Evolutionary conservation across 1,140 invertebrate species (phyloP).

Genomic region (Drosophila ambigua): DNA sequence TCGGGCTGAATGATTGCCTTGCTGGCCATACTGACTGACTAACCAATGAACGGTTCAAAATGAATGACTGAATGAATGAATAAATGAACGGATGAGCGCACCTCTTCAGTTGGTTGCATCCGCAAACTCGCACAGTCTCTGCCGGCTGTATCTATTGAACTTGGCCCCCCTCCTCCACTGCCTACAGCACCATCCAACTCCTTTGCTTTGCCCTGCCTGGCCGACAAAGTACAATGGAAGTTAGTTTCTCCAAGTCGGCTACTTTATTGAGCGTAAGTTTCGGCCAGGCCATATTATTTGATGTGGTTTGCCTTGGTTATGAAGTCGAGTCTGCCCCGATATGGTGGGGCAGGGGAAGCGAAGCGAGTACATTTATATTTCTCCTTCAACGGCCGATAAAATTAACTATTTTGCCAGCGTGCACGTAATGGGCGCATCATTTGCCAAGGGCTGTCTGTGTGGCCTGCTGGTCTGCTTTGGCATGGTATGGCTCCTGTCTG

Average conservation of each 20-base stretch:
- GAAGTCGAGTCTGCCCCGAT: constrained; percentile 41
- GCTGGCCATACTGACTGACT: constrained; percentile 74
- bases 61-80: constrained; percentile 82
- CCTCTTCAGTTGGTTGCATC: constrained; percentile 78
- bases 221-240: constrained; percentile 67
- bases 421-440: constrained; percentile 79
- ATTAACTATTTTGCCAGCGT: constrained; percentile 74
- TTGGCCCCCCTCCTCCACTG: constrained; percentile 48
- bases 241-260: constrained; percentile 75
- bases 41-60: constrained; percentile 77
- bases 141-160: constrained; percentile 65
- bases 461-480: neutral
- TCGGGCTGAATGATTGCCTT: constrained; percentile 77
- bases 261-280: constrained; percentile 81
- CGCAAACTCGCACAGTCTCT: constrained; percentile 67
- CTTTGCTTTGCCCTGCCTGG: constrained; percentile 5
- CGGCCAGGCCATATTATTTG: constrained; percentile 66
- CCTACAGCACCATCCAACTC: neutral
- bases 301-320: constrained; percentile 72
- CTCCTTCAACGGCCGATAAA: constrained; percentile 73
- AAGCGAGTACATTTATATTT: constrained; percentile 72
- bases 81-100: constrained; percentile 80
- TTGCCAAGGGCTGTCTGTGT: constrained; percentile 54
- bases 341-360: constrained; percentile 11
- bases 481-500: constrained; percentile 12